Percentiles rank a stretch among this genome's conserved stretches.
Conservation (phyloP, 2,888 invertebrate genomes). For the Tachina fera region DNA sequence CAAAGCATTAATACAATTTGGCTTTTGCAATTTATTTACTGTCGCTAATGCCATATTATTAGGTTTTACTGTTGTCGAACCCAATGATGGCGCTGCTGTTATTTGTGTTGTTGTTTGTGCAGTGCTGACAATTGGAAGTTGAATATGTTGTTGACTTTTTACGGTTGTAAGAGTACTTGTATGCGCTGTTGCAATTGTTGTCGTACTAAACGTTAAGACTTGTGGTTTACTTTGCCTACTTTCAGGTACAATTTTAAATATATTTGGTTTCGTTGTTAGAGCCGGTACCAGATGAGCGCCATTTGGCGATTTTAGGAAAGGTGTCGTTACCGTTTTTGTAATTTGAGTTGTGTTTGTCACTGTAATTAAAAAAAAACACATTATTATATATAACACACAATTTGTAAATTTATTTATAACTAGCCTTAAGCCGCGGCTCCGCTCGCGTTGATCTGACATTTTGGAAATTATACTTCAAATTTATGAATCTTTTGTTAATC, state of each 20-base stretch:
- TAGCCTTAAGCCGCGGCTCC: too few species aligned
- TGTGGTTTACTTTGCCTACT: conserved; percentile 66
- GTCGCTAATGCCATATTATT: conserved; percentile 17
- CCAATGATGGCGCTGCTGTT: not conserved
- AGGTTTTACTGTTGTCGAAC: not conserved
- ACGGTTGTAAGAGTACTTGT: conserved; percentile 16
- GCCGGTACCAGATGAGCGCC: conserved; percentile 40
- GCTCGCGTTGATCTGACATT: too few species aligned
- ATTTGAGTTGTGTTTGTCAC: conserved; percentile 59
- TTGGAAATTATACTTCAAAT: too few species aligned
- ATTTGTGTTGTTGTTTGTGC: not conserved
- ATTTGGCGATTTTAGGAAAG: conserved; percentile 46
- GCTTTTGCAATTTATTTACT: conserved; percentile 46
- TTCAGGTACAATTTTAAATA: conserved; percentile 69
- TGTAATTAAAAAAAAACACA: conserved; percentile 30
- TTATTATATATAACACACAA: too few species aligned
- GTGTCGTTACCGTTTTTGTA: conserved; percentile 47
- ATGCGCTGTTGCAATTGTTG: conserved; percentile 8
- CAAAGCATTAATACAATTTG: conserved; percentile 19
- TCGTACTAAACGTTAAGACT: conserved; percentile 53
- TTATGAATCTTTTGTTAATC: too few species aligned
- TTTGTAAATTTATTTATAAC: too few species aligned
- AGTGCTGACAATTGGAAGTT: conserved; percentile 1
- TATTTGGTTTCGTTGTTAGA: conserved; percentile 67
- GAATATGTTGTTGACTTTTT: conserved; percentile 21